phyloP scores from a whole-genome alignment of 2,888 invertebrate genomes.

The Melinopterus prodromus region DNA sequence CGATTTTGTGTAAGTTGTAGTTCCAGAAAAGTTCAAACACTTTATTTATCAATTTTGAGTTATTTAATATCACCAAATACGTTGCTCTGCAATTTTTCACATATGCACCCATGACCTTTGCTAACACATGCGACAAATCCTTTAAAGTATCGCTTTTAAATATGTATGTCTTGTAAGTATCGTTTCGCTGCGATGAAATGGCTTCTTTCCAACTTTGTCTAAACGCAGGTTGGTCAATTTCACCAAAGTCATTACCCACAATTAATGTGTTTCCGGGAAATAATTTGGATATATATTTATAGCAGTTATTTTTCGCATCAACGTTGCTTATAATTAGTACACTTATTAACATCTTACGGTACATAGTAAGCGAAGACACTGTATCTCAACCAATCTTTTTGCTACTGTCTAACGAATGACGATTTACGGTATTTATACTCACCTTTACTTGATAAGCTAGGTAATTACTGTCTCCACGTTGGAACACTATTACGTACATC shows the following conservation, averaged over 20 bases:
- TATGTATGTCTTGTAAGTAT: background rate
- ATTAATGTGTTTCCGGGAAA: background rate
- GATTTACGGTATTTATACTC: too few species aligned
- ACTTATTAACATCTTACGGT: too few species aligned
- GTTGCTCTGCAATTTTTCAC: background rate
- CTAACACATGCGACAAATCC: background rate
- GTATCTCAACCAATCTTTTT: too few species aligned
- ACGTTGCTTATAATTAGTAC: too few species aligned
- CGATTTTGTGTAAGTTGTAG: background rate
- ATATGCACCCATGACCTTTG: background rate
- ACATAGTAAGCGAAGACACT: too few species aligned
- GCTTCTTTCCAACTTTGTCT: background rate
- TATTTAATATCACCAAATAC: background rate
- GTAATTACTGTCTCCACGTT: too few species aligned
- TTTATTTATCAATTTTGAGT: background rate
- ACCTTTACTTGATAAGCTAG: too few species aligned
- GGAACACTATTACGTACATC: too few species aligned
- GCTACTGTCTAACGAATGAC: too few species aligned
- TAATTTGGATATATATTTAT: too few species aligned
- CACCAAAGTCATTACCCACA: background rate
- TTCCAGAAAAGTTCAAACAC: background rate
- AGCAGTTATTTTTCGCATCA: too few species aligned
- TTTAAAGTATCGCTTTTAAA: background rate
- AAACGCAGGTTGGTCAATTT: background rate
- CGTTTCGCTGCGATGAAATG: background rate